Evolutionary conservation across 2,113 vertebrate species (phyloP).

Genomic region (Campylomormyrus tamandua): DNA sequence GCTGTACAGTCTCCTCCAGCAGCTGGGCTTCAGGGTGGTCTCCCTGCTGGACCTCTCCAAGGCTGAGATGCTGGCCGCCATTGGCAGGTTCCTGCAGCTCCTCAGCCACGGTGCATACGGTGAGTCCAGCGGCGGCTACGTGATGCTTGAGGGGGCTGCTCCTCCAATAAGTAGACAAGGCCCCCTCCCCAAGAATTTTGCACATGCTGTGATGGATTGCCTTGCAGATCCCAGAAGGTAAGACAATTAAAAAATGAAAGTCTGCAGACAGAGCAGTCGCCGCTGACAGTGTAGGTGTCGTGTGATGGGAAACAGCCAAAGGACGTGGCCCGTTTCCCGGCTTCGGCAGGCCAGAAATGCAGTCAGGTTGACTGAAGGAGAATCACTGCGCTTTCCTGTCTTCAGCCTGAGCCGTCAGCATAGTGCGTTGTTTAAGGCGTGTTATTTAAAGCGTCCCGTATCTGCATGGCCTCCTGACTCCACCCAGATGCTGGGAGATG

Average conservation of each 20-base stretch:
- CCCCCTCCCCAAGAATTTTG: background rate
- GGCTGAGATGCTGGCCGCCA: constrained; percentile 66
- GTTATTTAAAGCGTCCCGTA: background rate
- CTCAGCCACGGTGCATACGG: constrained; percentile 73
- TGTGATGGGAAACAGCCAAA: background rate
- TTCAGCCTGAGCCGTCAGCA: background rate
- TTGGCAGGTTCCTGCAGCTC: constrained; percentile 69
- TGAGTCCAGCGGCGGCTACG: constrained; percentile 38
- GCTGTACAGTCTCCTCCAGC: constrained; percentile 65
- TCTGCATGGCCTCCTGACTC: background rate
- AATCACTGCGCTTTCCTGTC: background rate
- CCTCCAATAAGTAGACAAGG: background rate
- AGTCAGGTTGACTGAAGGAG: background rate
- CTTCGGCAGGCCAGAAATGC: background rate
- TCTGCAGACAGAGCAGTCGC: background rate
- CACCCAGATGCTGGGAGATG: background rate
- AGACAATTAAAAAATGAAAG: background rate
- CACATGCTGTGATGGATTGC: background rate
- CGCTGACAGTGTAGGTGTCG: background rate
- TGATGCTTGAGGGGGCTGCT: background rate
- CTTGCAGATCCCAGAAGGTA: background rate
- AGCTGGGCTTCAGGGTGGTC: constrained; percentile 71
- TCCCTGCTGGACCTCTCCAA: constrained; percentile 76
- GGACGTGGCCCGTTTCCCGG: background rate
- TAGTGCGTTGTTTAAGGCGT: background rate